Conservation (phyloP, 2,113 vertebrate genomes). For the Xiphorhynchus elegans region DNA sequence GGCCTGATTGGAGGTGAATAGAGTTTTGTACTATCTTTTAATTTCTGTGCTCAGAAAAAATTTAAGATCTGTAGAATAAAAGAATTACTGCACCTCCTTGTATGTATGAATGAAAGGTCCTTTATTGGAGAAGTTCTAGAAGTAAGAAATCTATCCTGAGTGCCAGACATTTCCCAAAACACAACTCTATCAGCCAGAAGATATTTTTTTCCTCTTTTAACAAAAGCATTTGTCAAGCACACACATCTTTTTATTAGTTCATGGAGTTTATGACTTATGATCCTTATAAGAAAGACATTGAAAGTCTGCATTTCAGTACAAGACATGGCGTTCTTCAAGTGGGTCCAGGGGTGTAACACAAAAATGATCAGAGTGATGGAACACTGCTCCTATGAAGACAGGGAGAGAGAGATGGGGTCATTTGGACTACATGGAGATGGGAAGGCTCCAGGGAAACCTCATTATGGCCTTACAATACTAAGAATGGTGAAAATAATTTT, state of each 20-base stretch:
- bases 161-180: neutral
- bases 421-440: neutral
- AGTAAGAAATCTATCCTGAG: neutral
- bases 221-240: neutral
- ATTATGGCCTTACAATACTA: neutral
- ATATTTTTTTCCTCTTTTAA: neutral
- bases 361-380: neutral
- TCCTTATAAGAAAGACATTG: neutral
- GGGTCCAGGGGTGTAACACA: neutral
- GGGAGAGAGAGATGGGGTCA: neutral
- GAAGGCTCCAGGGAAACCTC: neutral
- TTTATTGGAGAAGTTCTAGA: neutral
- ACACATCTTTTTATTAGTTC: neutral
- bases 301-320: neutral
- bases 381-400: neutral
- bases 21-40: neutral
- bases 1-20: fast-evolving
- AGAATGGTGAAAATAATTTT: neutral
- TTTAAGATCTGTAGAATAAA: neutral
- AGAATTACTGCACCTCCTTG: fast-evolving
- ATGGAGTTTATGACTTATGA: neutral
- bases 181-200: neutral
- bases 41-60: neutral
- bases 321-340: neutral
- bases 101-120: neutral